A percentile compares a stretch with the other conserved stretches of the same genome.
Evolutionary conservation across 2,113 vertebrate species (phyloP).

Genomic region (Poecilia latipinna): DNA sequence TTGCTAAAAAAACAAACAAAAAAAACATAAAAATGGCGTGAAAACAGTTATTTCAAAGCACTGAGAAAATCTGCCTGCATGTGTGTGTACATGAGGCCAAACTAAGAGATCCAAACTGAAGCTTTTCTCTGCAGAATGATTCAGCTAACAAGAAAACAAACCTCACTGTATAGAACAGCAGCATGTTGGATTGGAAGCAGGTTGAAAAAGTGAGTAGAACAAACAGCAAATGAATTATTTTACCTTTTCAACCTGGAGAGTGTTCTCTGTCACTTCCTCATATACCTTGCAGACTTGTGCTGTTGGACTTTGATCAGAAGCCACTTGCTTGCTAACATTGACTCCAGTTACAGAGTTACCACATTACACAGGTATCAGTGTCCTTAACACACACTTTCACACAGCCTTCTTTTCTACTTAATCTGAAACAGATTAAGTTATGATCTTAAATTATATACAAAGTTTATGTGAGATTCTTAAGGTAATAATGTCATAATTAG

Average conservation of each 20-base stretch:
- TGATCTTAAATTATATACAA: not conserved
- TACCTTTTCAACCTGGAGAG: conserved; percentile 42
- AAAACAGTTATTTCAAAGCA: not conserved
- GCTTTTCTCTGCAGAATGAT: not conserved
- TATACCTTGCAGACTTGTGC: conserved; percentile 22
- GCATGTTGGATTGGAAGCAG: not conserved
- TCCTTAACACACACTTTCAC: not conserved
- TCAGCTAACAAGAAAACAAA: not conserved
- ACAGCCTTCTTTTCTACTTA: not conserved
- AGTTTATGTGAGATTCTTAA: not conserved
- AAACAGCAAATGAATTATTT: not conserved
- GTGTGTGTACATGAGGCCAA: not conserved
- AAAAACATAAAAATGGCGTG: not conserved
- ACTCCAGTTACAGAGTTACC: conserved; percentile 23
- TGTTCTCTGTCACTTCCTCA: conserved; percentile 51
- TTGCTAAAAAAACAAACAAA: conserved; percentile 57
- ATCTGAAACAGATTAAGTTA: not conserved
- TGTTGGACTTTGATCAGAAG: conserved; percentile 63
- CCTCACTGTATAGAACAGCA: not conserved
- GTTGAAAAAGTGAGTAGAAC: not conserved
- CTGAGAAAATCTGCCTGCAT: not conserved
- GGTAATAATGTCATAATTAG: not conserved
- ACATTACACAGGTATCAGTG: not conserved
- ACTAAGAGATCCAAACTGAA: not conserved
- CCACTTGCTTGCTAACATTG: conserved; percentile 20